These are phyloP conservation scores for Cyphomyrus plagiostoma DNA, from an alignment of 2,113 vertebrate genomes.

Conservation along the genomic window DNA sequence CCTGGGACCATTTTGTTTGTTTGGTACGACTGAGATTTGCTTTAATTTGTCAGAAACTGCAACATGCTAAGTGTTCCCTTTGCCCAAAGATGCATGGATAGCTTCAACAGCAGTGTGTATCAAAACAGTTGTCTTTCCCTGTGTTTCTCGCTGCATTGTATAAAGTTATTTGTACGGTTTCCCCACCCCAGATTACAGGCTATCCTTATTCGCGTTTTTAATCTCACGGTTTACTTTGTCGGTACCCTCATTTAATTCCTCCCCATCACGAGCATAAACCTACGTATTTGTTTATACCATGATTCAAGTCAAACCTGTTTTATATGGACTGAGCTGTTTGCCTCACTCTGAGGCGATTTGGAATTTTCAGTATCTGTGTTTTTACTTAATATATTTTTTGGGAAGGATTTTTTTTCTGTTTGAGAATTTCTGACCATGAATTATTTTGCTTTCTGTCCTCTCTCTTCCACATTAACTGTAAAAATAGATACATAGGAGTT, in stretches of 20 bases:
- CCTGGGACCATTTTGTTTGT: not conserved
- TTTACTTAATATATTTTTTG: not conserved
- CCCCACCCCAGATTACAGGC: not conserved
- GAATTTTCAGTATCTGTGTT: not conserved
- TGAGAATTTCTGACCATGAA: not conserved
- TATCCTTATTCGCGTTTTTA: not conserved
- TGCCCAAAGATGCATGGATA: not conserved
- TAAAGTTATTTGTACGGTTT: not conserved
- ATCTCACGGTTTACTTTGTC: not conserved
- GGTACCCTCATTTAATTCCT: not conserved
- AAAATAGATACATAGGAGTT: not conserved
- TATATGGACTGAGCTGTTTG: not conserved
- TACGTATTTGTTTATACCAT: not conserved
- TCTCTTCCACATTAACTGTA: not conserved
- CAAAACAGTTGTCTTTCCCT: not conserved
- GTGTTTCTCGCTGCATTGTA: not conserved
- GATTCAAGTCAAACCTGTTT: not conserved
- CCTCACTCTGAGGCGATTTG: not conserved
- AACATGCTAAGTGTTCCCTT: not conserved
- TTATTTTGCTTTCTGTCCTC: not conserved
- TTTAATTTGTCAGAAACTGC: not conserved
- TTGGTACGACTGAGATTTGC: not conserved
- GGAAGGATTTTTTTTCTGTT: not conserved
- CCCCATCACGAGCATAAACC: not conserved
- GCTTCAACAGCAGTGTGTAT: not conserved